phyloP scores from a whole-genome alignment of 2,113 vertebrate species.

The Microtus montanus region DNA sequence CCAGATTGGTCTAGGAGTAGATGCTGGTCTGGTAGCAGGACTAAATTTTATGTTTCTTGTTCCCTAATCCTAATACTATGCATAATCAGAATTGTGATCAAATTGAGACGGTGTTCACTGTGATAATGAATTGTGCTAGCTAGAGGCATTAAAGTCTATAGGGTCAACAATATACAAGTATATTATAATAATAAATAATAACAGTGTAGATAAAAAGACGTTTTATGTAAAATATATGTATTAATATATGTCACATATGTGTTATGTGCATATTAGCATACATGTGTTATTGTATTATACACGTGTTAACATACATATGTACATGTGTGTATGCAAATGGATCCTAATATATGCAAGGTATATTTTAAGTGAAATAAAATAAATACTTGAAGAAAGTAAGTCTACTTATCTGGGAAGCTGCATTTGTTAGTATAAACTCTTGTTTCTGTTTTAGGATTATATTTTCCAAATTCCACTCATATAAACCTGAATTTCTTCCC shows the following conservation, averaged over 20 bases:
- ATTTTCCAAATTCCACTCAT: neutral
- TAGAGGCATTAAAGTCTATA: neutral
- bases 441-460: neutral
- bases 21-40: neutral
- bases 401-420: neutral
- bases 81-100: conserved; percentile 27
- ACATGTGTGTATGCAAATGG: too few species aligned
- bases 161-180: conserved; percentile 7
- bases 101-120: conserved; percentile 3
- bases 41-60: neutral
- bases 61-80: neutral
- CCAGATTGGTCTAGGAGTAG: neutral
- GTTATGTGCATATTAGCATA: too few species aligned
- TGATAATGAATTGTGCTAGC: neutral
- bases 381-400: conserved; percentile 22
- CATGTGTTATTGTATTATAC: too few species aligned
- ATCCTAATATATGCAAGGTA: neutral
- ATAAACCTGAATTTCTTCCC: conserved; percentile 17
- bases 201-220: neutral
- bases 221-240: neutral
- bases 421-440: conserved; percentile 23
- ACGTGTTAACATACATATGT: too few species aligned
- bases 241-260: too few species aligned
- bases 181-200: neutral
- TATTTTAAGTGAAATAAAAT: conserved; percentile 20